These are phyloP conservation scores for Caenorhabditis tropicalis DNA, from an alignment of 1,140 invertebrate species.

Conservation along the genomic window DNA sequence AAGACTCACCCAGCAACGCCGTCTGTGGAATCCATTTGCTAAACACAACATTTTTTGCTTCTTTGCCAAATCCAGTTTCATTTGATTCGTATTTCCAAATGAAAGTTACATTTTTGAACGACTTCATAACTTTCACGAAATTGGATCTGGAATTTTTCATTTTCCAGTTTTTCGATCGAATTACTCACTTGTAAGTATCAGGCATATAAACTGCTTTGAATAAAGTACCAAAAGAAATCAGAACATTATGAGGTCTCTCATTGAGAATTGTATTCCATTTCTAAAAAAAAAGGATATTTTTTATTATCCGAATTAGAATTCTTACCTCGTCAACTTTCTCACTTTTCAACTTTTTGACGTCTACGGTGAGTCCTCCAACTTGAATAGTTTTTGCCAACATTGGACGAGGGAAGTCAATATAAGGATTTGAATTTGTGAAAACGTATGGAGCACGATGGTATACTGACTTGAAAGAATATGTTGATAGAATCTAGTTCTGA, in stretches of 20 bases:
- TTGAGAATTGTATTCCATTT: slow-evolving; percentile 17
- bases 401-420: slow-evolving; percentile 44
- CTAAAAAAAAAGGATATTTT: neutral
- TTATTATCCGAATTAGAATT: neutral
- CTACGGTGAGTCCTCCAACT: slow-evolving; percentile 32
- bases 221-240: slow-evolving; percentile 36
- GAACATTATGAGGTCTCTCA: slow-evolving; percentile 14
- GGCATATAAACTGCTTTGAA: slow-evolving; percentile 34
- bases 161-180: neutral
- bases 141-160: neutral
- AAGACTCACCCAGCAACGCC: slow-evolving; percentile 33
- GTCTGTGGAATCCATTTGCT: slow-evolving; percentile 55
- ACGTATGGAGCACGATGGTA: slow-evolving; percentile 16
- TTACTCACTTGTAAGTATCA: slow-evolving; percentile 8
- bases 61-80: slow-evolving; percentile 12
- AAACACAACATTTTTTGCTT: slow-evolving; percentile 45
- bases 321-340: slow-evolving; percentile 57
- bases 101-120: slow-evolving; percentile 53
- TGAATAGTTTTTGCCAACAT: slow-evolving; percentile 11
- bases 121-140: slow-evolving; percentile 20
- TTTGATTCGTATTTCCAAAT: slow-evolving; percentile 60
- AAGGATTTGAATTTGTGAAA: slow-evolving; percentile 34
- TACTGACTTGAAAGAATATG: neutral
- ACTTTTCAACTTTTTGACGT: slow-evolving; percentile 52
- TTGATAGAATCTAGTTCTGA: neutral